Evolutionary conservation across 2,888 invertebrate species (phyloP).

Genomic region (Parnassius orleans): DNA sequence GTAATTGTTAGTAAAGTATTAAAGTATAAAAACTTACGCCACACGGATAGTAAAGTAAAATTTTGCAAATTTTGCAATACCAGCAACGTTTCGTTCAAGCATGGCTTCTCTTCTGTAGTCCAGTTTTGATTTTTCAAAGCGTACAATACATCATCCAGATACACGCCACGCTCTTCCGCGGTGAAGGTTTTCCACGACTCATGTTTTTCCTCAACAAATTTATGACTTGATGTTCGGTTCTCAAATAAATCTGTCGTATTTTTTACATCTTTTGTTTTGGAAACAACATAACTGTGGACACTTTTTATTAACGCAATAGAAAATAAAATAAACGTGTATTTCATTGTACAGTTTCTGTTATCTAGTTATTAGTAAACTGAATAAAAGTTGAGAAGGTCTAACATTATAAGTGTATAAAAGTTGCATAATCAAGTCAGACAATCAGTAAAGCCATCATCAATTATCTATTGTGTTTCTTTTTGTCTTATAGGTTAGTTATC

Average conservation of each 20-base stretch:
- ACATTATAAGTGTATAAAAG: slow-evolving; percentile 47
- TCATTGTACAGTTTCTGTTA: slow-evolving; percentile 42
- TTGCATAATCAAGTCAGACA: slow-evolving; percentile 49
- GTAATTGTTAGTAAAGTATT: too few relatives aligned
- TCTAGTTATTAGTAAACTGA: slow-evolving; percentile 42
- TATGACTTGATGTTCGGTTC: slow-evolving; percentile 17
- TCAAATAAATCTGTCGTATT: slow-evolving; percentile 22
- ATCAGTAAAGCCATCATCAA: slow-evolving; percentile 40
- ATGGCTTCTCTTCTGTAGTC: slow-evolving; percentile 56
- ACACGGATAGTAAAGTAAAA: slow-evolving; percentile 79
- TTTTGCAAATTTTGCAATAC: slow-evolving; percentile 67
- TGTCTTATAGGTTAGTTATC: background rate
- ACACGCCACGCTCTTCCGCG: slow-evolving; percentile 45
- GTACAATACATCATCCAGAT: slow-evolving; percentile 66
- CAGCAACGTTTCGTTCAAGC: slow-evolving; percentile 56
- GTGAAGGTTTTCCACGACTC: slow-evolving; percentile 35
- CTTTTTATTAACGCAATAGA: slow-evolving; percentile 29
- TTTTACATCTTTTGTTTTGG: slow-evolving; percentile 19
- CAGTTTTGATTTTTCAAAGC: slow-evolving; percentile 60
- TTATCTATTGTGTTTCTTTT: slow-evolving; percentile 35
- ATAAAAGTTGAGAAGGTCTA: slow-evolving; percentile 35
- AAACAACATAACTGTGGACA: slow-evolving; percentile 33
- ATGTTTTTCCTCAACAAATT: slow-evolving; percentile 33
- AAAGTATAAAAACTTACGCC: slow-evolving; percentile 63
- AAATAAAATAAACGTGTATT: slow-evolving; percentile 35